Conservation (phyloP, 64 coral and sea anemone genomes). For the Porites lutea region DNA sequence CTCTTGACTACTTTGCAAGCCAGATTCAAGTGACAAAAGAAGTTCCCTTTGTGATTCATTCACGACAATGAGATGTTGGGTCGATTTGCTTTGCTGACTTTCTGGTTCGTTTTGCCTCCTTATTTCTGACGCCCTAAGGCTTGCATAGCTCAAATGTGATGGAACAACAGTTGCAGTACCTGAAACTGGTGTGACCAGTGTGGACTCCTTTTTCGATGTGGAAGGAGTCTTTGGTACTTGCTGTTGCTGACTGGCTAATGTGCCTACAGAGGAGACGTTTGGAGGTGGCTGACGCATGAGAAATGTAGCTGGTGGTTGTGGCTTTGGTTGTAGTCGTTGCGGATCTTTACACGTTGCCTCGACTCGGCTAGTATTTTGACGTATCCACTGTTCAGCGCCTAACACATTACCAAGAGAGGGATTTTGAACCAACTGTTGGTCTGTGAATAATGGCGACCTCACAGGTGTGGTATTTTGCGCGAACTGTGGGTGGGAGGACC, state of each 20-base stretch:
- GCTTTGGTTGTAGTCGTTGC: no score
- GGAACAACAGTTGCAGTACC: neutral
- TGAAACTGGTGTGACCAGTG: neutral
- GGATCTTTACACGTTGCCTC: no score
- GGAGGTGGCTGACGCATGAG: neutral
- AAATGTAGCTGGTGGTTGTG: no score
- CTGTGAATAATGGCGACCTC: neutral
- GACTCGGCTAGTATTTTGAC: no score
- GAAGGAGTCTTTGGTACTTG: no score
- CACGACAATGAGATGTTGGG: neutral
- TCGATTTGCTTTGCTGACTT: neutral
- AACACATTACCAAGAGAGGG: no score
- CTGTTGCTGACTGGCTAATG: neutral
- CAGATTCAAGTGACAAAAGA: constrained; percentile 6
- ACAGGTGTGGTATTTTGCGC: neutral
- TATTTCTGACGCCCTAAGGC: neutral
- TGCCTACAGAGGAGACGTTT: neutral
- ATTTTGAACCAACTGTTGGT: neutral
- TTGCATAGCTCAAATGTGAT: neutral
- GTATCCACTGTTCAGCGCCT: no score
- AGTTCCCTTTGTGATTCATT: neutral
- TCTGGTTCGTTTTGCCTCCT: neutral
- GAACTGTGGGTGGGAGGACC: neutral
- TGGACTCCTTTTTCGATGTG: no score
- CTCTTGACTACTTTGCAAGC: neutral